Evolutionary conservation across 2,888 invertebrate species (phyloP), one percentile per base, ranked within the genome.

Genomic region (Escarpia spicata): DNA sequence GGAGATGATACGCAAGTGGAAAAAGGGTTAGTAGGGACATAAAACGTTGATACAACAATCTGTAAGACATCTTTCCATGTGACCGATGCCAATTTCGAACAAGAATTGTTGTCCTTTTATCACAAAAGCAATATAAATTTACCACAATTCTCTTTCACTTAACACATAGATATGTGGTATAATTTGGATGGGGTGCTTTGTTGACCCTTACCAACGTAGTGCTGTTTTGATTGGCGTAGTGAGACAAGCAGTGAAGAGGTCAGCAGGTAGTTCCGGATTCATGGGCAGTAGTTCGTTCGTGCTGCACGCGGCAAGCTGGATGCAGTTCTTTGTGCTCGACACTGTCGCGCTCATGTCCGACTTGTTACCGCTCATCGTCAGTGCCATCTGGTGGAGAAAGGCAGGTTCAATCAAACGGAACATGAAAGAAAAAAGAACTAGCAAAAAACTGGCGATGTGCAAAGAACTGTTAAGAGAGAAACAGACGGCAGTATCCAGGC

Each of bases 151-250:
- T 15, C 19, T 90, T 90, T 90, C 43, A 9, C 43, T 90, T 90
- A 10, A 15, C 10, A 37, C 19, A 90, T 90, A 31, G 1, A 37
- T 37, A 37, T 37, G 37, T 37, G 52, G 52, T 15, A 9, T 52
- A 15, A 52, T 9, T 9, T 43, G 91, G n/a, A 91, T 0, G 31
- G 44, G 52, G 10, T 75, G 43, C 44, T 95, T 75, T 6, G 3
- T 19, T 75, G 75, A 75, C 26, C 26, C 95, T 92, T 96, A 97
- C 99, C 99, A 99, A 96, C 98, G 97, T 94, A 99, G 97, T 93
- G 99, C 99, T 96, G 98, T 98, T 97, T 98, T 98, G 95, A 99
- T 99, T 91, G 99, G 99, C 92, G 99, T 99, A 92, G 99, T 99
- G 95, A 99, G 97, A 97, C 99, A 99, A 26, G 99, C 98, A 52